phyloP scores from a whole-genome alignment of 2,113 vertebrate genomes.

The Petrocephalus microphthalmus region DNA sequence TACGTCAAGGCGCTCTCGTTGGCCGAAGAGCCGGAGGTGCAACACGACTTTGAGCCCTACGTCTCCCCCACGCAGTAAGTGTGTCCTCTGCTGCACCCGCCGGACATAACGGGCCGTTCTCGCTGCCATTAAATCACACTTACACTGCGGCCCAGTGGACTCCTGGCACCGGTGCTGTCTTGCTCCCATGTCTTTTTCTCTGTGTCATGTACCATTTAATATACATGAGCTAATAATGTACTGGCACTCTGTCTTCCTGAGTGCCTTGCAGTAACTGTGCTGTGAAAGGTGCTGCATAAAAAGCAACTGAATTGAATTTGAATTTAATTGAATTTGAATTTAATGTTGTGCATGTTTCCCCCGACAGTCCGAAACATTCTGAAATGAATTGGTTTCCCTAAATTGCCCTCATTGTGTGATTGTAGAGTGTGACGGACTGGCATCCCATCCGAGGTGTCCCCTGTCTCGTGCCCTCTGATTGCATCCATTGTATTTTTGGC shows the following conservation, averaged over 20 bases:
- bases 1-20: constrained; percentile 79
- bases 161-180: neutral
- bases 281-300: neutral
- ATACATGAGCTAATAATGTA: neutral
- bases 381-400: neutral
- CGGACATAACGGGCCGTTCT: neutral
- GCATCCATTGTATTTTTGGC: neutral
- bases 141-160: neutral
- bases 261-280: neutral
- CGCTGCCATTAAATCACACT: neutral
- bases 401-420: too few species aligned
- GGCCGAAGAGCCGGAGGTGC: constrained; percentile 63
- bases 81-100: neutral
- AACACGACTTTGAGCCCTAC: constrained; percentile 80
- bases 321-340: neutral
- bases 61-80: constrained; percentile 56
- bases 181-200: neutral
- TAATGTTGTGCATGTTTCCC: neutral
- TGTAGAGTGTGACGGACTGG: neutral
- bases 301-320: neutral
- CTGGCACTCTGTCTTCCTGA: neutral
- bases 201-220: neutral
- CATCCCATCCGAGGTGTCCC: too few species aligned
- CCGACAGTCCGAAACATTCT: neutral
- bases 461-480: neutral